Percentiles rank a stretch among this genome's conserved stretches.
phyloP scores from a whole-genome alignment of 2,113 vertebrate species.

The Manacus vitellinus region DNA sequence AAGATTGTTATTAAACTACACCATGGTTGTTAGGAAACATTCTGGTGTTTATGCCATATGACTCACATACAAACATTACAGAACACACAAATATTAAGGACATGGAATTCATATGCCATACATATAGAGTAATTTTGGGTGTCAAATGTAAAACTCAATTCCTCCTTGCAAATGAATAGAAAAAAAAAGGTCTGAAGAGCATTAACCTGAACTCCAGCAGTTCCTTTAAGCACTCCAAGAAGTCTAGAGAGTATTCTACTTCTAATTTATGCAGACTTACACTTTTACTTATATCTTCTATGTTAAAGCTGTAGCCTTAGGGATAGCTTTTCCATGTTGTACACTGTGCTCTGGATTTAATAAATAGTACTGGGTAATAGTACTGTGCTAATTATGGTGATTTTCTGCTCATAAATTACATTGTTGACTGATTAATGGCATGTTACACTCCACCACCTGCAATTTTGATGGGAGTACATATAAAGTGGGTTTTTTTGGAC shows the following conservation, averaged over 20 bases:
- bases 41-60: background rate
- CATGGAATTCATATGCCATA: background rate
- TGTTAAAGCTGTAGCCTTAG: background rate
- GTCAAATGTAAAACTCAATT: background rate
- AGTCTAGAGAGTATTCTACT: background rate
- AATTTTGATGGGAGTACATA: background rate
- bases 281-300: background rate
- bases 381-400: background rate
- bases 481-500: background rate
- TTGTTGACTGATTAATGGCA: background rate
- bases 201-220: background rate
- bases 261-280: background rate
- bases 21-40: conserved; percentile 16
- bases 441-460: background rate
- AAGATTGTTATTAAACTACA: conserved; percentile 6
- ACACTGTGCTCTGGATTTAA: background rate
- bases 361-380: background rate
- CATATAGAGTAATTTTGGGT: background rate
- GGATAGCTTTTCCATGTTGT: background rate
- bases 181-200: background rate
- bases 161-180: background rate
- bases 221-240: background rate
- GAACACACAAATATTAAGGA: background rate
- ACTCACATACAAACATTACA: conserved; percentile 34
- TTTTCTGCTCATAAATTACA: background rate